Percentiles rank a stretch among this genome's conserved stretches.
Conservation (phyloP, 2,797 vertebrate genomes). For the Mycteria americana region DNA sequence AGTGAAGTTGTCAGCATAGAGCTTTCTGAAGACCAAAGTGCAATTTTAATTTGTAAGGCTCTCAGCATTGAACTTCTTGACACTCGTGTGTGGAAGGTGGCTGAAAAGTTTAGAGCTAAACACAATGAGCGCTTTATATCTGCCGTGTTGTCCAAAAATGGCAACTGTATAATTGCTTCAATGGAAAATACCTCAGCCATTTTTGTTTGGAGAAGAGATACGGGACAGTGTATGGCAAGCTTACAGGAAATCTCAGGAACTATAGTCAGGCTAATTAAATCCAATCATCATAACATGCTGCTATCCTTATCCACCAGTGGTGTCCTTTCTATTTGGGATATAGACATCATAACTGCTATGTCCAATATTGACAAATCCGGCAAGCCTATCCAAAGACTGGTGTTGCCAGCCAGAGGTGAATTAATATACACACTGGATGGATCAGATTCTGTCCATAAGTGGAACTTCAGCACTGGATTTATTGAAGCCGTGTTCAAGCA, state of each 20-base stretch:
- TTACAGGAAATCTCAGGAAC: conserved; percentile 97
- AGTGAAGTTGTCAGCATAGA: conserved; percentile 94
- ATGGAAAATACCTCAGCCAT: conserved; percentile 99
- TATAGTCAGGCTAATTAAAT: conserved; percentile 96
- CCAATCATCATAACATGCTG: conserved; percentile 94
- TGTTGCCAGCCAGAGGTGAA: conserved; percentile 92
- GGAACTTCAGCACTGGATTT: conserved; percentile 97
- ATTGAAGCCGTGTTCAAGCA: conserved; percentile 98
- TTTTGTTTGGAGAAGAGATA: conserved; percentile 98
- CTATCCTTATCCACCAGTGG: conserved; percentile 96
- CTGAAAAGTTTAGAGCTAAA: conserved; percentile 98
- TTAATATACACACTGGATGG: conserved; percentile 96
- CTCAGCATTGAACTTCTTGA: conserved; percentile 95
- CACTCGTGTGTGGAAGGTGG: conserved; percentile 93
- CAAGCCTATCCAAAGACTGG: conserved; percentile 90
- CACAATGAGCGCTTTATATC: conserved; percentile 93
- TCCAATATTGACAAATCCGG: conserved; percentile 99
- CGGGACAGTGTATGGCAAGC: conserved; percentile 97
- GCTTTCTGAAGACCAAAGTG: conserved; percentile 95
- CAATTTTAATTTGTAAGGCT: conserved; percentile 96
- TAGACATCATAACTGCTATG: conserved; percentile 99
- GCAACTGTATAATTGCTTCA: conserved; percentile 96
- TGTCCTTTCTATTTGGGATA: conserved; percentile 98
- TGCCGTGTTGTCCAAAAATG: conserved; percentile 94
- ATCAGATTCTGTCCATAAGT: conserved; percentile 94